Evolutionary conservation across 1,140 invertebrate species (phyloP).

Genomic region (Atopsyche davidsoni): DNA sequence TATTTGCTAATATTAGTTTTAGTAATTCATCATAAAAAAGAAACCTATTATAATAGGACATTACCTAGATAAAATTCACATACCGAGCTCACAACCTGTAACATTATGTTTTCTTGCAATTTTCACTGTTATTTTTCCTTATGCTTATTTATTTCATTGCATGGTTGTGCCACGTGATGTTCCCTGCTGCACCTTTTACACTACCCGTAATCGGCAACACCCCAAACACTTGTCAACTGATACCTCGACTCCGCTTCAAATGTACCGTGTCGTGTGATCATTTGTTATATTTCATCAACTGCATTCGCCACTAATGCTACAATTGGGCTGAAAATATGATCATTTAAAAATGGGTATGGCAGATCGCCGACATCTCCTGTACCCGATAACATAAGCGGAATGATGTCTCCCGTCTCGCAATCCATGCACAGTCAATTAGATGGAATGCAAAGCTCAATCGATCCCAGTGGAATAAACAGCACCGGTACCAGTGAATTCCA

Average conservation of each 20-base stretch:
- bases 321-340: too few species aligned
- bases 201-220: slow-evolving; percentile 4
- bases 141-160: slow-evolving; percentile 26
- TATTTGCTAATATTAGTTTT: too few species aligned
- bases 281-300: background rate
- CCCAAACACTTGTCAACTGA: background rate
- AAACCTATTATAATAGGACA: too few species aligned
- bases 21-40: too few species aligned
- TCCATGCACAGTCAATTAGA: slow-evolving; percentile 19
- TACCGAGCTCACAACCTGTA: too few species aligned
- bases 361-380: slow-evolving; percentile 41
- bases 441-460: slow-evolving; percentile 22
- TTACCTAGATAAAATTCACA: too few species aligned
- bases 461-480: slow-evolving; percentile 36
- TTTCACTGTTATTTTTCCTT: slow-evolving; percentile 18
- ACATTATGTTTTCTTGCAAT: too few species aligned
- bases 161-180: slow-evolving; percentile 26
- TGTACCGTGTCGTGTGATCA: background rate
- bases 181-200: slow-evolving; percentile 18
- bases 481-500: slow-evolving; percentile 37
- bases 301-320: background rate
- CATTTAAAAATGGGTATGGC: too few species aligned
- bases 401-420: slow-evolving; percentile 41
- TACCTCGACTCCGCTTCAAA: background rate
- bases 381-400: slow-evolving; percentile 37